These are phyloP conservation scores for Esperia sulphurella DNA, from an alignment of 2,888 invertebrate species.

Conservation along the genomic window DNA sequence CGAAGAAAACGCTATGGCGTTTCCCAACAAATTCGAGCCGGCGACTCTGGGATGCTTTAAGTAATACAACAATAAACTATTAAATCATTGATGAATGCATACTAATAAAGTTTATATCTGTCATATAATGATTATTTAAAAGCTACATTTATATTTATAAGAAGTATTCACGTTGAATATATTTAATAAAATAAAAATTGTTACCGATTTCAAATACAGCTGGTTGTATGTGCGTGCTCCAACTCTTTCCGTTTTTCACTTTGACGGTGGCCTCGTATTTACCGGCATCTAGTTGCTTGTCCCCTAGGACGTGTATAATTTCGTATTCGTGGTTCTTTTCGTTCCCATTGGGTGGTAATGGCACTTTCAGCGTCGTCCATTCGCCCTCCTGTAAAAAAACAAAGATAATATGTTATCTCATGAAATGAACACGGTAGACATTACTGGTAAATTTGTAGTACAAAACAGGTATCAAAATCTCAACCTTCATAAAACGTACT, in stretches of 20 bases:
- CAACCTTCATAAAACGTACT: too few species aligned
- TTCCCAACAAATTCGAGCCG: too few species aligned
- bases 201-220: slow-evolving; percentile 46
- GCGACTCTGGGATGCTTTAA: too few species aligned
- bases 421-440: too few species aligned
- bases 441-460: too few species aligned
- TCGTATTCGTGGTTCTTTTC: slow-evolving; percentile 37
- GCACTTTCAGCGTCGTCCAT: slow-evolving; percentile 35
- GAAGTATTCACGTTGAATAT: not conserved
- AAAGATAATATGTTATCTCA: too few species aligned
- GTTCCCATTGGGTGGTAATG: slow-evolving; percentile 28
- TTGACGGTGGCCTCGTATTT: slow-evolving; percentile 50
- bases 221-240: slow-evolving; percentile 41
- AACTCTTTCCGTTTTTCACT: slow-evolving; percentile 51
- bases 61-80: too few species aligned
- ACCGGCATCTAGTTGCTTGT: slow-evolving; percentile 35
- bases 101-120: too few species aligned
- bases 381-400: slow-evolving; percentile 32
- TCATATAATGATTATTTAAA: not conserved
- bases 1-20: too few species aligned
- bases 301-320: slow-evolving; percentile 34
- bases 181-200: not conserved
- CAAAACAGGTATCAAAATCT: too few species aligned
- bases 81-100: too few species aligned
- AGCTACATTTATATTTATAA: not conserved